Evolutionary conservation across 2,888 invertebrate species (phyloP).

Genomic region (Cremastinae sp.): DNA sequence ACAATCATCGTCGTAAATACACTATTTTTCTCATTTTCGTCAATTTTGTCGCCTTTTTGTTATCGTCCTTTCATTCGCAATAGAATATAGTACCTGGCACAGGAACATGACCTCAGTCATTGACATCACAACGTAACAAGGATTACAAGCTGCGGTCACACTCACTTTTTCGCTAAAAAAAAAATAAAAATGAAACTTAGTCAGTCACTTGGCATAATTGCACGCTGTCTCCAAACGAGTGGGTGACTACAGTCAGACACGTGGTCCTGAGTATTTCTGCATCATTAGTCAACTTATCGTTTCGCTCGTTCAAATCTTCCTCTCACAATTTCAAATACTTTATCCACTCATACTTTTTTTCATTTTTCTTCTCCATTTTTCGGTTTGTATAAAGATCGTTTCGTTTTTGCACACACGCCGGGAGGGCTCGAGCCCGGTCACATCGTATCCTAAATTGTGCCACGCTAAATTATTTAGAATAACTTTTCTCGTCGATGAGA

Average conservation of each 20-base stretch:
- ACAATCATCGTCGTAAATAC: constrained; percentile 71
- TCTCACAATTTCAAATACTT: constrained; percentile 26
- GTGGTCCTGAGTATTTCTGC: constrained; percentile 81
- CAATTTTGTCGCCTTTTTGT: constrained; percentile 48
- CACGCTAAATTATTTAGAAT: too few relatives aligned
- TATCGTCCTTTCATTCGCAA: constrained; percentile 50
- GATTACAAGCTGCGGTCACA: constrained; percentile 78
- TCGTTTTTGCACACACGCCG: constrained; percentile 27
- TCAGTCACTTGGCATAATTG: constrained; percentile 64
- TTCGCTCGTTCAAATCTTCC: constrained; percentile 61
- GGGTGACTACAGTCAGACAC: constrained; percentile 79
- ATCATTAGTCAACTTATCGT: constrained; percentile 66
- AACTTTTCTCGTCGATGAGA: too few relatives aligned
- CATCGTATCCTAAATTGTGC: too few relatives aligned
- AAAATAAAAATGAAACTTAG: constrained; percentile 53
- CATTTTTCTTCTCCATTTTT: constrained; percentile 5
- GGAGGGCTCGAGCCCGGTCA: constrained; percentile 7
- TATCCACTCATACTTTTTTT: constrained; percentile 47
- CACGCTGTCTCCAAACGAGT: constrained; percentile 66
- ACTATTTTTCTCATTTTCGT: constrained; percentile 25
- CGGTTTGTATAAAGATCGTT: constrained; percentile 55
- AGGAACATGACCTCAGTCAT: constrained; percentile 81
- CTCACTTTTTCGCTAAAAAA: constrained; percentile 63
- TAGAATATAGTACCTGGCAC: constrained; percentile 79
- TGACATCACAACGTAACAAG: constrained; percentile 80